Evolutionary conservation across 2,888 invertebrate species (phyloP).

Genomic region (Perizoma affinitatum): DNA sequence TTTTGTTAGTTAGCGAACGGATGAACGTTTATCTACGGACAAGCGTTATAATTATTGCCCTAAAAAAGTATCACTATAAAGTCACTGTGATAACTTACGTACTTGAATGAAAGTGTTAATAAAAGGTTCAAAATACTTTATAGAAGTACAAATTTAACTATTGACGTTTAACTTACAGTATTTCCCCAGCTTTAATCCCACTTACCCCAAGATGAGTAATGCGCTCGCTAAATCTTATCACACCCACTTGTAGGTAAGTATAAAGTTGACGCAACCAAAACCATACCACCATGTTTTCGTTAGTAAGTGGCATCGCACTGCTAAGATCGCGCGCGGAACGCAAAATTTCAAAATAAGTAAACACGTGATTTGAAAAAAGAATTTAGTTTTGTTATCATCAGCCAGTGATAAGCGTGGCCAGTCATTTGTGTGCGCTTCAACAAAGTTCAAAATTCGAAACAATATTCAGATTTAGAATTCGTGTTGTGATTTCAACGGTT

Average conservation of each 20-base stretch:
- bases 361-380: slow-evolving; percentile 44
- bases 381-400: slow-evolving; percentile 37
- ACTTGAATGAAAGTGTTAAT: too few relatives aligned
- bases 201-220: slow-evolving; percentile 32
- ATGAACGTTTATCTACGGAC: too few relatives aligned
- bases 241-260: slow-evolving; percentile 41
- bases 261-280: slow-evolving; percentile 44
- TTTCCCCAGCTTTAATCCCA: slow-evolving; percentile 1
- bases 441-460: too few relatives aligned
- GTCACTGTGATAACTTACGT: not conserved
- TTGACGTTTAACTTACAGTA: not conserved
- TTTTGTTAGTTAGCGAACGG: too few relatives aligned
- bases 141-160: too few relatives aligned
- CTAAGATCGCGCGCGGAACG: slow-evolving; percentile 46
- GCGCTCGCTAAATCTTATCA: slow-evolving; percentile 34
- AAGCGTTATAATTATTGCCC: not conserved
- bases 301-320: slow-evolving; percentile 40
- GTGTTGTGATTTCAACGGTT: not conserved
- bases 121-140: too few relatives aligned
- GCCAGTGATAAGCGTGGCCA: slow-evolving; percentile 39
- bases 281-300: slow-evolving; percentile 43
- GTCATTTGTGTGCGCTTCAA: slow-evolving; percentile 9
- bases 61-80: slow-evolving; percentile 3
- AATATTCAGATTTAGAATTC: slow-evolving; percentile 16
- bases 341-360: slow-evolving; percentile 39